Evolutionary conservation across 2,797 vertebrate genomes (phyloP), one percentile per base, ranked within the genome.

Genomic region (Smutsia gigantea): DNA sequence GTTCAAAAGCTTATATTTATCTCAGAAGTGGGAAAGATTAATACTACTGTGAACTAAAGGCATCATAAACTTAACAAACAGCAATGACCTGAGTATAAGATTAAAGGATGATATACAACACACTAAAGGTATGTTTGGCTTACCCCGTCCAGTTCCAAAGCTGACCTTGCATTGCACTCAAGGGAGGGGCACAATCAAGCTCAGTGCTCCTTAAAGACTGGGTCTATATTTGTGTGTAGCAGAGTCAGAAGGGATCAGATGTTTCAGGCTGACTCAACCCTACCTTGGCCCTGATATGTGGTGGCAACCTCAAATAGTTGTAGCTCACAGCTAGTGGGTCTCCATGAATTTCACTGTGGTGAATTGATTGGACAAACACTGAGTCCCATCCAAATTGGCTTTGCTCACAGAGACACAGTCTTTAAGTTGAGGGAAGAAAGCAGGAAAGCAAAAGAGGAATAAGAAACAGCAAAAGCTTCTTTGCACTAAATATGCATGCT

Each of bases 391-490:
- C 21, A 71, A 34, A 86, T 68, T 87, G 29, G 1, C 39, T 93
- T 84, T 95, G 12, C 10, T 68, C 5, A 86, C 37, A 74, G 23
- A 86, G 51, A 51, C 57, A 87, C 1, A 84, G 14, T 2, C 19
- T 86, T 84, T 90, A 94, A 95, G 34, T 42, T 82, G 21, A 72
- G 17, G n/a, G 25, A 85, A 84, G 27, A 90, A 90, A 90, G 21
- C 27, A 90, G 21, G 59, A 25, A 87, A 87, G 42, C 63, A 69
- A 71, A 81, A 57, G 31, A 34, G 2, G 10, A 27, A n/a, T 86
- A 74, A 91, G 7, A 84, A 64, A 81, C 4, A 85, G 31, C 17
- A 72, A 87, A 89, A 72, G 1, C 15, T 74, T 86, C 59, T 68
- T 0, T 84, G 78, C 89, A 17, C 7, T 86, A 82, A 72, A 9